A percentile compares a stretch with the other conserved stretches of the same genome.
phyloP scores from a whole-genome alignment of 2,888 invertebrate species.

The Spisula subtruncata region DNA sequence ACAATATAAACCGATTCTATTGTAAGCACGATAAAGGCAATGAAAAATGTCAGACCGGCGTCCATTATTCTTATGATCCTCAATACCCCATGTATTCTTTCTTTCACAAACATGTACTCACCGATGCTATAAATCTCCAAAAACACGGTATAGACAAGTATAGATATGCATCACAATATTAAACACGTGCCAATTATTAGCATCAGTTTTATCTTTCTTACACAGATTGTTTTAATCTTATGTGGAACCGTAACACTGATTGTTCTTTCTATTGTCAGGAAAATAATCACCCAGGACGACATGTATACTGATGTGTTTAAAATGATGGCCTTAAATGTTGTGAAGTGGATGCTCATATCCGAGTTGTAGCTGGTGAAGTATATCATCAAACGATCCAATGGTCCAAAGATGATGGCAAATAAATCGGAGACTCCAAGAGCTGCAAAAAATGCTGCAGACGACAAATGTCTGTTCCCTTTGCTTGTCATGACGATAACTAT shows the following conservation, averaged over 20 bases:
- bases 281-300: neutral
- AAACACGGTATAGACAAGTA: neutral
- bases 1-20: neutral
- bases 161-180: neutral
- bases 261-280: neutral
- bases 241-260: neutral
- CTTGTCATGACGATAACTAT: constrained; percentile 1
- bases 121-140: neutral
- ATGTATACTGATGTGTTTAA: neutral
- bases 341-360: neutral
- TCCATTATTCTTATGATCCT: neutral
- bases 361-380: neutral
- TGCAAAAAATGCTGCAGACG: neutral
- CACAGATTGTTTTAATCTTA: neutral
- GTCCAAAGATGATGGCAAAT: neutral
- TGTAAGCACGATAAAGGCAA: neutral
- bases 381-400: neutral
- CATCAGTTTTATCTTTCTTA: neutral
- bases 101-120: neutral
- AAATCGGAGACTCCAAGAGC: neutral
- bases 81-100: neutral
- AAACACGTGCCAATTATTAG: neutral
- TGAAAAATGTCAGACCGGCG: neutral
- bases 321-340: neutral
- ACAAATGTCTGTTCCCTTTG: neutral